phyloP scores from a whole-genome alignment of 2,797 vertebrate species.

The Champsocephalus esox region DNA sequence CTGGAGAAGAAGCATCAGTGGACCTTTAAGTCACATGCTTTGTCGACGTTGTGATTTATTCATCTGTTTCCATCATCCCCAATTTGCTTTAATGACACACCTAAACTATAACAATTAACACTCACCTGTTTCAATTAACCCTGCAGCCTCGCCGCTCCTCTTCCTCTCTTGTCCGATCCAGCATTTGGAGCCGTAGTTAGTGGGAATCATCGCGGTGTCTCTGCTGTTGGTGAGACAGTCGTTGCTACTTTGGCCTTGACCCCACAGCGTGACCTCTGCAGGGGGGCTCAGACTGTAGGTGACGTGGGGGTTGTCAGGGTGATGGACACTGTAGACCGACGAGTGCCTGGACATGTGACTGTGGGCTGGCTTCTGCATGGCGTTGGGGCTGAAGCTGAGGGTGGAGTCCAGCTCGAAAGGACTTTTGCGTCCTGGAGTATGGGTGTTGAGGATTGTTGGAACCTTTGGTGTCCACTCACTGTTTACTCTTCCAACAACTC shows the following conservation, averaged over 20 bases:
- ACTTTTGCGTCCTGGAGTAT: neutral
- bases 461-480: conserved; percentile 28
- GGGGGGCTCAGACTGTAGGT: conserved; percentile 26
- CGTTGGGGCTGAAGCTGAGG: conserved; percentile 9
- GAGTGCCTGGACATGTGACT: neutral
- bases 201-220: neutral
- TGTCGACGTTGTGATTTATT: neutral
- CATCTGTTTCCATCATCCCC: neutral
- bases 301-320: neutral
- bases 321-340: neutral
- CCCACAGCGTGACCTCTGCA: conserved; percentile 21
- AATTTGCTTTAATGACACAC: neutral
- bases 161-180: conserved; percentile 77
- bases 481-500: conserved; percentile 44
- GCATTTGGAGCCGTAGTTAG: conserved; percentile 49
- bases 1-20: neutral
- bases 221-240: neutral
- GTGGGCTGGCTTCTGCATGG: conserved; percentile 20
- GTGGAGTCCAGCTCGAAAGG: conserved; percentile 38
- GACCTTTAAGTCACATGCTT: neutral
- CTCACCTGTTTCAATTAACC: conserved; percentile 51
- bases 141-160: conserved; percentile 61
- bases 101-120: neutral
- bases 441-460: neutral
- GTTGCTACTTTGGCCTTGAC: neutral